These are phyloP conservation scores for Stomatorhinus ivindoensis DNA, from an alignment of 2,113 vertebrate genomes.

Conservation along the genomic window DNA sequence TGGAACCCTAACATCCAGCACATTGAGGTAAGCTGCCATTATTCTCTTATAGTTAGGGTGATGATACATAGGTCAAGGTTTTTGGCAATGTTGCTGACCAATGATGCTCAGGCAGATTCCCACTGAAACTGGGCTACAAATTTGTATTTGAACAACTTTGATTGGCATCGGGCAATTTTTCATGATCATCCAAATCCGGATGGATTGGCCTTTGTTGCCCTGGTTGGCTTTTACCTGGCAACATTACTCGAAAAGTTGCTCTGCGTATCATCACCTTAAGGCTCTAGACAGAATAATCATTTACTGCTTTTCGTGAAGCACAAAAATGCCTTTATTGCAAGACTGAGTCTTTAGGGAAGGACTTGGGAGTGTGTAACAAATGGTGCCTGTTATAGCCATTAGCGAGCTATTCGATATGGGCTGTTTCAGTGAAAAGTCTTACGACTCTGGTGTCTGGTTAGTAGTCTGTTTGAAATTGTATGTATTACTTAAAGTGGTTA, in stretches of 20 bases:
- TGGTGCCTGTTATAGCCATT: neutral
- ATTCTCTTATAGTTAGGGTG: neutral
- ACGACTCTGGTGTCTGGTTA: neutral
- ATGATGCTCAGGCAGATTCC: neutral
- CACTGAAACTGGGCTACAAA: neutral
- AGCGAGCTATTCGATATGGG: neutral
- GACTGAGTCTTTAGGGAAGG: neutral
- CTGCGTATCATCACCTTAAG: neutral
- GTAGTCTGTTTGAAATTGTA: neutral
- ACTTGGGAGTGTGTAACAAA: neutral
- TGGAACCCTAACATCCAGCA: slow-evolving; percentile 65
- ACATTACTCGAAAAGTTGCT: neutral
- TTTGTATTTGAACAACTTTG: neutral
- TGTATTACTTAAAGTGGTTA: neutral
- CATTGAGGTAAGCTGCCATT: slow-evolving; percentile 51
- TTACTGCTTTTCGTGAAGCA: neutral
- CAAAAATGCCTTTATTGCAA: neutral
- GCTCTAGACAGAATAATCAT: neutral
- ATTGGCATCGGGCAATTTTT: neutral
- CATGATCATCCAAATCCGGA: too few species aligned
- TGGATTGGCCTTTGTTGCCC: neutral
- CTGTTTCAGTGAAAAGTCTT: neutral
- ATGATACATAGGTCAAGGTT: neutral
- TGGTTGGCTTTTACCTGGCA: neutral
- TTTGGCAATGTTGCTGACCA: neutral